Base-by-base conservation (phyloP, 2,113 vertebrate species). In the Benitochromis conjunctus region DNA sequence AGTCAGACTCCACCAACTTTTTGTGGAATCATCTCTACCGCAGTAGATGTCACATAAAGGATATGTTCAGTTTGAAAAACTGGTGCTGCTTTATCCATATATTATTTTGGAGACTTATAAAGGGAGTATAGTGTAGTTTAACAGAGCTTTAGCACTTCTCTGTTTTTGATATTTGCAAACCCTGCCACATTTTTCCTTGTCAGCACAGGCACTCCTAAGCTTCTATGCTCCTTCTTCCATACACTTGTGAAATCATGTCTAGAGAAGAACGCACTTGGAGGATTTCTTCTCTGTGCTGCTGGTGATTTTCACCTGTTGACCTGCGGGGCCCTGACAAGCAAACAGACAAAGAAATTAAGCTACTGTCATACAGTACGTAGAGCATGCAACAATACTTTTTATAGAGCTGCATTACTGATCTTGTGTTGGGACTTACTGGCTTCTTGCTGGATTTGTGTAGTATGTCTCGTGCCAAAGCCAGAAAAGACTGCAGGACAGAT, bases 391-490 rank as follows among this genome's bases (percentile, higher is more conserved):
- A 76, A 51, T 19, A 76, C 41, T n/a, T 5, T 24, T 64, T 10
- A 78, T 21, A 64, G 7, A 71, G 18, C 18, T 51, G 4, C 31
- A 26, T 46, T 34, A 9, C 19, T 48, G 9, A 48, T 43, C 36
- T 21, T 31, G 5, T 55, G 21, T 19, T 80, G 1, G 8, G 8
- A 95, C 97, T 97, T 91, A 98, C 97, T 34, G 87, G 57, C 96
- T 96, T 98, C 89, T 96, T 97, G 91, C 81, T 95, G 38, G 96
- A 96, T 93, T 96, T 98, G 83, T 97, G 95, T 88, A 98, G 95
- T 91, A 98, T 99, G 91, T 98, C 98, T 55, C 95, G 91, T 7
- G 98, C 98, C 95, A 98, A 95, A 66, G 96, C 88, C 86, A 93
- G 88, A 91, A 98, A 98, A 4, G 98, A 97, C 98, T 98, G 46